Evolutionary conservation across 2,888 invertebrate genomes (phyloP).

Genomic region (Seira ritae): DNA sequence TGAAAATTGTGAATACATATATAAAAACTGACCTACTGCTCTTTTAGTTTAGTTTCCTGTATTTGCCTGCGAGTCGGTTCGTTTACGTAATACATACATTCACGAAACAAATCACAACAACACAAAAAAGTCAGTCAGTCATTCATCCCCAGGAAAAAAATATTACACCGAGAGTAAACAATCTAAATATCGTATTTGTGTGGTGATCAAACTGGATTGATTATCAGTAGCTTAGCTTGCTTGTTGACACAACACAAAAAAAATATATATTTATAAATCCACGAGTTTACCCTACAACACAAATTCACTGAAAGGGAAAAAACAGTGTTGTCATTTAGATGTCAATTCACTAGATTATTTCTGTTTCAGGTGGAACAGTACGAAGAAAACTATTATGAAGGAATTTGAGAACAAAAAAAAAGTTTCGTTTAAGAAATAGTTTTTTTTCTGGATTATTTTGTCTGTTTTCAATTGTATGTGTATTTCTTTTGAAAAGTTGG

Average conservation of each 20-base stretch:
- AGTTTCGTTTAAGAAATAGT: too few relatives aligned
- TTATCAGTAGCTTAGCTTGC: too few relatives aligned
- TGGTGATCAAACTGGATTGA: background rate
- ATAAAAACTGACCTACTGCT: conserved; percentile 58
- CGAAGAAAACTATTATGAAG: background rate
- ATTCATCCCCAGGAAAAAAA: too few relatives aligned
- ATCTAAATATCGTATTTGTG: too few relatives aligned
- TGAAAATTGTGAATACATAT: too few relatives aligned
- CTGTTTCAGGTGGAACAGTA: background rate
- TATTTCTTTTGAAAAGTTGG: too few relatives aligned
- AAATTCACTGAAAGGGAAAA: background rate
- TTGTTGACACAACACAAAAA: background rate
- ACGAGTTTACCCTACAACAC: background rate
- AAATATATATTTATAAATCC: too few relatives aligned
- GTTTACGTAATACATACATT: conserved; percentile 21
- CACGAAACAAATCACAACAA: background rate
- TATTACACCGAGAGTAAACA: too few relatives aligned
- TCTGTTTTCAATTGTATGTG: too few relatives aligned
- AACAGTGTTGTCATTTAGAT: background rate
- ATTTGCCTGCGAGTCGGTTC: conserved; percentile 30
- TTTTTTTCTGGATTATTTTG: too few relatives aligned
- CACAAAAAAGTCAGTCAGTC: background rate
- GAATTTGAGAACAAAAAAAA: too few relatives aligned
- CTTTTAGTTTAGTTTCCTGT: conserved; percentile 24
- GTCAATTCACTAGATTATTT: background rate